Evolutionary conservation across 2,113 vertebrate species (phyloP), one percentile per base, ranked within the genome.

Genomic region (Glaucomys volans): DNA sequence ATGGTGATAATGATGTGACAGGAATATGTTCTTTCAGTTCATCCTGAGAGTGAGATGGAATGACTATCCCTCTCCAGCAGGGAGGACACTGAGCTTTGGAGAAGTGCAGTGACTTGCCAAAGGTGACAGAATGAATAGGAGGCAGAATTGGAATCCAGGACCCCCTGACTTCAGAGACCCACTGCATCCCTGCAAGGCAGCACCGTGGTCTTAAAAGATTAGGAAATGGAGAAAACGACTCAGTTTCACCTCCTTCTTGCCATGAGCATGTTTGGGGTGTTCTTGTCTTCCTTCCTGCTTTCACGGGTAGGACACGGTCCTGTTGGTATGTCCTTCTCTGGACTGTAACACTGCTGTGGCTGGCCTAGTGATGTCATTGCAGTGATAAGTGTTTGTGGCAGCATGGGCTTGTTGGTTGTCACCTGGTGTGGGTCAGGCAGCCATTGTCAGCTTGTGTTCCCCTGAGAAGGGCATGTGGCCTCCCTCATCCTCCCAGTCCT

Each of bases 231-330:
- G 69, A 42, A 42, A n/a, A 32, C 8, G 22, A 0, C 20, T 28
- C 18, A 37, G 3, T 26, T 44, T 87, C 14, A 32, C 14, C 7
- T 16, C 4, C 54, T 62, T 69, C 32, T 67, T 50, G 42, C 20
- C 71, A 28, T 20, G 22, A 62, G 50, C 3, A 24, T 44, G 10
- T 42, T 35, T 14, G 32, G 32, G 14, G 16, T 64, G 7, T 28
- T 30, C 28, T 52, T 37, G 5, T 14, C 30, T 44, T 8, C 18
- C 59, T 42, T 42, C 24, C 72, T n/a, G 57, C 35, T 4, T 85
- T 71, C 24, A 12, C 30, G 50, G 62, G 0, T 4, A 3, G 32
- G 42, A 30, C 4, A 10, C 32, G 1, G n/a, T 16, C 18, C 5
- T 6, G 5, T 62, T 24, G 26, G 26, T 64, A 2, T 37, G 2